Conservation (phyloP, 2,797 vertebrate genomes). For the Malacoraja senta region DNA sequence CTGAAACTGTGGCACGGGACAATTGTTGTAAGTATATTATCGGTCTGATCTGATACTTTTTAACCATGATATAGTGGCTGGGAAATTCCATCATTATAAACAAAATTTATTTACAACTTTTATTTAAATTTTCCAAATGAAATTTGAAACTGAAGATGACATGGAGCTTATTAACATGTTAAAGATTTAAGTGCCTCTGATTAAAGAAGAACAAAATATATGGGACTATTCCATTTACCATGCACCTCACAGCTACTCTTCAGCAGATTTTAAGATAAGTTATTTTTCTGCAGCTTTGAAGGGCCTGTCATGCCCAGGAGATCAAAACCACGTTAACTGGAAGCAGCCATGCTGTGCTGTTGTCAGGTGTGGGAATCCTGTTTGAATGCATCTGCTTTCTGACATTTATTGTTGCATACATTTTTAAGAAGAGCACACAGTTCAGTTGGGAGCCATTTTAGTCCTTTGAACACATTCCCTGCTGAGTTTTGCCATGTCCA, state of each 20-base stretch:
- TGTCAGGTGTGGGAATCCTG: not conserved
- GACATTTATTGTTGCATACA: conserved; percentile 4
- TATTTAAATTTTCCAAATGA: not conserved
- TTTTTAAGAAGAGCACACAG: conserved; percentile 12
- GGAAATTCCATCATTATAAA: not conserved
- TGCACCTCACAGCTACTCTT: not conserved
- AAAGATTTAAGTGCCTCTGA: not conserved
- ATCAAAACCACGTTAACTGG: not conserved
- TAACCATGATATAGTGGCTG: not conserved
- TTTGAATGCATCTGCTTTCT: not conserved
- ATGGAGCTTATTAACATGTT: not conserved
- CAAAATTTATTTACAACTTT: not conserved
- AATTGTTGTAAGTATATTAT: not conserved
- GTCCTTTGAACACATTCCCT: not conserved
- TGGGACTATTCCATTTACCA: not conserved
- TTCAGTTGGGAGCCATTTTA: not conserved
- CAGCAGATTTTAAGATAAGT: not conserved
- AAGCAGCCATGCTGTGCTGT: not conserved
- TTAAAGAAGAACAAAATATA: not conserved
- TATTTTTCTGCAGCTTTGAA: not conserved
- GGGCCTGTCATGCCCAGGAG: not conserved
- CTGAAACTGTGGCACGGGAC: not conserved
- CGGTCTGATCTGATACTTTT: not conserved
- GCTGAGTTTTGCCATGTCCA: not conserved
- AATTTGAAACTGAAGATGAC: not conserved